Evolutionary conservation across 2,888 invertebrate genomes (phyloP), one percentile per base, ranked within the genome.

Genomic region (Cerceris ruficornis): DNA sequence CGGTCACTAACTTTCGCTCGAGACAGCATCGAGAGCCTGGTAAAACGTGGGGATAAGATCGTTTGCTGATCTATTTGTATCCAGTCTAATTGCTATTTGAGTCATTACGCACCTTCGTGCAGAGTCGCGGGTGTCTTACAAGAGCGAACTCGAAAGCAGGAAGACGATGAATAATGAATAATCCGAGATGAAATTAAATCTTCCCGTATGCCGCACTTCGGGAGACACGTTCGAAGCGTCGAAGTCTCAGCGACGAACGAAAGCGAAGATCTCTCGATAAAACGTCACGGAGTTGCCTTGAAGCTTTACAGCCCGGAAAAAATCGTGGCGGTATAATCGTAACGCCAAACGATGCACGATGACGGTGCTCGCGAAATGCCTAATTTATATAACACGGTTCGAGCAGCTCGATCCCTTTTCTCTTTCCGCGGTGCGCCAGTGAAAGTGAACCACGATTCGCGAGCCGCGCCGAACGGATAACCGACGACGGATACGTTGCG

Each of bases 351-450:
- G 65, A 69, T 54, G 72, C 64, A 67, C 46, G 42, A 46, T 43
- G 2, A 9, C 13, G 64, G 69, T 15, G 65, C 57, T 66, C 68
- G 79, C 74, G 83, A 84, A 86, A 86, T 82, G 79, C 85, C 85
- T 78, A 87, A 89, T 90, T 90, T 90, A 90, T 90, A 88, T 90
- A 90, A 90, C 86, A 76, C 77, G 64, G 67, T 77, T 49, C 62
- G 79, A 76, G 78, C 82, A 66, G 73, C 65, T 80, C 77, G 87
- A 83, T 80, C 80, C 75, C 86, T 85, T 86, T 85, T 87, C 85
- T 84, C 86, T 83, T 83, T 85, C 75, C 80, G 73, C 71, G 75
- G 76, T 67, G 69, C 57, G 66, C 73, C 65, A 86, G 88, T 88
- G 88, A 88, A 88, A 88, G 88, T 88, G 82, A 85, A 28, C 28